Evolutionary conservation across 1,140 invertebrate genomes (phyloP), one percentile per base, ranked within the genome.

Genomic region (Lepidostoma basale): DNA sequence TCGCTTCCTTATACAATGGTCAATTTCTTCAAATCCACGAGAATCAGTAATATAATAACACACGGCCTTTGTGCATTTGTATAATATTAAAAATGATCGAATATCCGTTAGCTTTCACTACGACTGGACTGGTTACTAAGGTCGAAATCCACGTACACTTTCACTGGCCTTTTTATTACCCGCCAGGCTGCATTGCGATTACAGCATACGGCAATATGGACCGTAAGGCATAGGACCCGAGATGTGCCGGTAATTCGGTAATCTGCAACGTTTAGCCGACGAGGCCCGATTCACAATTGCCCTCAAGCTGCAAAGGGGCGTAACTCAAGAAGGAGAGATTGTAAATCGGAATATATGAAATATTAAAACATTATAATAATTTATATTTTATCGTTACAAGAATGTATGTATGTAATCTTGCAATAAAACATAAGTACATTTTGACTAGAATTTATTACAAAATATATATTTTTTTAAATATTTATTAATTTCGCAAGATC

Each of bases 91-190:
- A 49, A 49, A 49, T 49, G 22, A 12, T 49, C 45, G 22, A 58
- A 36, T 30, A 58, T 58, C 28, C 23, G 59, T 26, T 44, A 25
- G 59, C 59, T 62, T 62, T 62, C 59, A 62, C 59, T 25, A 6
- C 16, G 18, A 39, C 26, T 42, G 33, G 20, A 26, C 33, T 42
- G 59, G 59, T 40, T 42, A 62, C 25, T 39, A 62, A 62, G 59
- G 59, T 62, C 59, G 59, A 42, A 62, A 62, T 30, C 28, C 16
- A 28, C 54, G 18, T 40, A 58, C 22, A 62, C 59, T 62, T 62
- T 62, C 59, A 62, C 59, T 20, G 39, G 59, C 16, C 39, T 62
- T 62, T 44, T 62, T 18, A 42, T 39, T 62, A 44, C 20, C 22
- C 36, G 59, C 1, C 33, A 9, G 36, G 14, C 36, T 62, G 36